Percentiles rank a stretch among this genome's conserved stretches.
Evolutionary conservation across 2,888 invertebrate genomes (phyloP).

Genomic region (Mantis religiosa): DNA sequence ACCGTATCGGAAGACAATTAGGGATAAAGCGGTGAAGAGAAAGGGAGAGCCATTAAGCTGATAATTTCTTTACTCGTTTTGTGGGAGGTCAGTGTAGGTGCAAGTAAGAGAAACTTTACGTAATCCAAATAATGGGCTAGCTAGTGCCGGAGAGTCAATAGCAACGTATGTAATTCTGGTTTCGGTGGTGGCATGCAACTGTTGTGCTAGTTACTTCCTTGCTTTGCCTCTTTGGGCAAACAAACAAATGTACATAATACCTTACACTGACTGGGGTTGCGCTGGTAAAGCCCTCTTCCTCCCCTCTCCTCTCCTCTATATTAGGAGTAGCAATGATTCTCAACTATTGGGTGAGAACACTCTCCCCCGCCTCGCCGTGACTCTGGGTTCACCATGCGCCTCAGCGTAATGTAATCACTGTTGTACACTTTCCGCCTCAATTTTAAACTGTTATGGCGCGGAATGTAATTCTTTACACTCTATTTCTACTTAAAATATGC

Average conservation of each 20-base stretch:
- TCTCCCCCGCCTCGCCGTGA: background rate
- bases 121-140: background rate
- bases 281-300: background rate
- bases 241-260: conserved; percentile 16
- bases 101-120: background rate
- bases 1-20: background rate
- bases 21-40: background rate
- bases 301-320: background rate
- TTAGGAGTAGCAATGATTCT: background rate
- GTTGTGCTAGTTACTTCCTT: background rate
- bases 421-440: background rate
- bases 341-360: background rate
- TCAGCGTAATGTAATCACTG: background rate
- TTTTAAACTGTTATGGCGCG: background rate
- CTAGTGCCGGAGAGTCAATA: background rate
- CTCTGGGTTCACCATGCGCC: background rate
- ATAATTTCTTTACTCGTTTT: background rate
- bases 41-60: background rate
- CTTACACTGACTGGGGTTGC: background rate
- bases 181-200: background rate
- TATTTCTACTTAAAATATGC: too few relatives aligned
- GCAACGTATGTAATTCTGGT: background rate
- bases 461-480: too few relatives aligned
- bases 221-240: background rate
- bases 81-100: background rate